Evolutionary conservation across 1,140 invertebrate species (phyloP).

Genomic region (Aradophagus sp.): DNA sequence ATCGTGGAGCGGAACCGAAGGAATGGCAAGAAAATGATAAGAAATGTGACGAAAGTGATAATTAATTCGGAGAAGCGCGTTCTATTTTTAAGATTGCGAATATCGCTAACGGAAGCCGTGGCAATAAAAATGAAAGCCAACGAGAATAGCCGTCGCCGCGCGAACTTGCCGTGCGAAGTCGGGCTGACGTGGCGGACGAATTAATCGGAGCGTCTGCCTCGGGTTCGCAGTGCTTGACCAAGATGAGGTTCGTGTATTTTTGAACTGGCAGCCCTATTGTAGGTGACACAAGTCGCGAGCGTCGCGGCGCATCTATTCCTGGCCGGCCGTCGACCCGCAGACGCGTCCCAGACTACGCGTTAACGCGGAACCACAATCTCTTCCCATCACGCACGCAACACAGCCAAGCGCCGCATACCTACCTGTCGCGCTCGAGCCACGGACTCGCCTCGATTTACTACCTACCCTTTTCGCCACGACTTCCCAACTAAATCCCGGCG

Average conservation of each 20-base stretch:
- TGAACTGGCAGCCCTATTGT: slow-evolving; percentile 59
- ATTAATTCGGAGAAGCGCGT: slow-evolving; percentile 7
- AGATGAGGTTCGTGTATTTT: slow-evolving; percentile 56
- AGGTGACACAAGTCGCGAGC: slow-evolving; percentile 70
- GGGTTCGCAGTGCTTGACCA: slow-evolving; percentile 48
- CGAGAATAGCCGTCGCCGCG: slow-evolving; percentile 32
- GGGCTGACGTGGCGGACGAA: slow-evolving; percentile 48
- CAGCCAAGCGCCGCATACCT: slow-evolving; percentile 49
- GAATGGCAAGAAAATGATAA: slow-evolving; percentile 1
- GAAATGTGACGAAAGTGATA: slow-evolving; percentile 10
- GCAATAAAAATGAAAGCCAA: slow-evolving; percentile 46
- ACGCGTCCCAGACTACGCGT: slow-evolving; percentile 71
- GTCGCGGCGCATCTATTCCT: slow-evolving; percentile 72
- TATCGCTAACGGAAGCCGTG: slow-evolving; percentile 39
- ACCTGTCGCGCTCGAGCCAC: slow-evolving; percentile 49
- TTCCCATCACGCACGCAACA: slow-evolving; percentile 56
- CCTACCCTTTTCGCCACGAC: too few species aligned
- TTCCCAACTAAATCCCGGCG: too few species aligned
- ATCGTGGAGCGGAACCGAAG: too few species aligned
- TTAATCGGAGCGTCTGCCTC: slow-evolving; percentile 56
- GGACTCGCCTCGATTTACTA: slow-evolving; percentile 24
- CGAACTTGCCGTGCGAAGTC: slow-evolving; percentile 24
- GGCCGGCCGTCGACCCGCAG: slow-evolving; percentile 73
- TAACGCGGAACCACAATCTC: slow-evolving; percentile 61
- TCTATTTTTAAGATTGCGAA: slow-evolving; percentile 42